Conservation (phyloP, 2,797 vertebrate genomes). For the Falco concolor region DNA sequence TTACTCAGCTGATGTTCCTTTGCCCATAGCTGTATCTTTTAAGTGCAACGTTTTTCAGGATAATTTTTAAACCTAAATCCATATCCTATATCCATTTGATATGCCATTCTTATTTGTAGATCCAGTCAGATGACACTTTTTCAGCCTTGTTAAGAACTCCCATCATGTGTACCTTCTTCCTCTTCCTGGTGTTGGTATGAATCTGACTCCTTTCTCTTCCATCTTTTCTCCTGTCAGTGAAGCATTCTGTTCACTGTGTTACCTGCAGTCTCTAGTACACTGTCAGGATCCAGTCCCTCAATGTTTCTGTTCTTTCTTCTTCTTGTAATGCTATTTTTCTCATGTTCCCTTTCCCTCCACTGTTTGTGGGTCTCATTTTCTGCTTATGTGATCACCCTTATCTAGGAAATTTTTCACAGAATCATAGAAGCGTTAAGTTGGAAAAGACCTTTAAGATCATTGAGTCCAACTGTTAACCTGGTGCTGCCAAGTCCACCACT, state of each 20-base stretch:
- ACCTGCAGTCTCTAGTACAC: background rate
- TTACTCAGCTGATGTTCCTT: background rate
- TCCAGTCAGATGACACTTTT: background rate
- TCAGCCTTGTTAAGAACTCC: background rate
- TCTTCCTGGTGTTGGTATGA: background rate
- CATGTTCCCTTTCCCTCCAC: background rate
- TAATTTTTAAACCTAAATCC: background rate
- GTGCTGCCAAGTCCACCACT: too few species aligned
- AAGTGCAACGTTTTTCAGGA: background rate
- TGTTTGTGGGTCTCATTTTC: background rate
- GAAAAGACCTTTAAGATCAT: background rate
- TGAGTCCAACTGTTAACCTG: too few species aligned
- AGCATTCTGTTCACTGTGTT: background rate
- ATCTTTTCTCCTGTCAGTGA: background rate
- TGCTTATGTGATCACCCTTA: background rate
- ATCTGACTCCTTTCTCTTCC: background rate
- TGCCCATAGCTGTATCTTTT: background rate
- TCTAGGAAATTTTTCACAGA: background rate
- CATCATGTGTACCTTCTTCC: background rate
- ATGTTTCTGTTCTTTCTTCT: background rate
- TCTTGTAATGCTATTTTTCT: background rate
- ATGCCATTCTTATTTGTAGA: background rate
- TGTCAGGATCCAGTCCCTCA: background rate
- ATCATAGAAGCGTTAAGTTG: background rate
- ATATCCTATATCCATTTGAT: background rate